phyloP scores from a whole-genome alignment of 2,797 vertebrate species.

The Gallinago stenura region DNA sequence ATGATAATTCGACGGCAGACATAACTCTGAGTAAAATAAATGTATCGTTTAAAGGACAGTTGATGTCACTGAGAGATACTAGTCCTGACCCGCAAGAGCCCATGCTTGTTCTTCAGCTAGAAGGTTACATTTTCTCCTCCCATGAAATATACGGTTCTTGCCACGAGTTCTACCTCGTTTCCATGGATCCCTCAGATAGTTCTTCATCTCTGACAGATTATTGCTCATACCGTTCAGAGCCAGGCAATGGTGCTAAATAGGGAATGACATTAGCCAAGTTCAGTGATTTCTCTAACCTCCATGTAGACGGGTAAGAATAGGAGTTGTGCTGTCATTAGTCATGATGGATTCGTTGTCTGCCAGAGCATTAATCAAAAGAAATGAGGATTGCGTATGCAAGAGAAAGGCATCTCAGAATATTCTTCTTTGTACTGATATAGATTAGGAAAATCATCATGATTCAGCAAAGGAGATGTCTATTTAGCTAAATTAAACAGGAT shows the following conservation, averaged over 20 bases:
- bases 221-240: not conserved
- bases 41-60: not conserved
- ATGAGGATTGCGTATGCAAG: not conserved
- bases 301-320: not conserved
- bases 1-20: not conserved
- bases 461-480: slow-evolving; percentile 26
- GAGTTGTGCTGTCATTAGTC: slow-evolving; percentile 3
- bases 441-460: not conserved
- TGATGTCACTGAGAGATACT: not conserved
- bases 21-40: not conserved
- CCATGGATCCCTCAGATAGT: slow-evolving; percentile 53
- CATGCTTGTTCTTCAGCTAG: not conserved
- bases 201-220: slow-evolving; percentile 57
- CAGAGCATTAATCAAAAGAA: slow-evolving; percentile 6
- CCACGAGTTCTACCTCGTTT: not conserved
- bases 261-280: slow-evolving; percentile 49
- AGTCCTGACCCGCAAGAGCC: not conserved
- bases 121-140: slow-evolving; percentile 15
- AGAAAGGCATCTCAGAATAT: not conserved
- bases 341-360: not conserved
- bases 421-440: not conserved
- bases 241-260: slow-evolving; percentile 41
- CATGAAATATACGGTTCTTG: slow-evolving; percentile 27
- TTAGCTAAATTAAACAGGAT: slow-evolving; percentile 31
- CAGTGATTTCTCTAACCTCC: slow-evolving; percentile 45